Base-by-base conservation (phyloP, 2,797 vertebrate species). In the Semaprochilodus insignis region DNA sequence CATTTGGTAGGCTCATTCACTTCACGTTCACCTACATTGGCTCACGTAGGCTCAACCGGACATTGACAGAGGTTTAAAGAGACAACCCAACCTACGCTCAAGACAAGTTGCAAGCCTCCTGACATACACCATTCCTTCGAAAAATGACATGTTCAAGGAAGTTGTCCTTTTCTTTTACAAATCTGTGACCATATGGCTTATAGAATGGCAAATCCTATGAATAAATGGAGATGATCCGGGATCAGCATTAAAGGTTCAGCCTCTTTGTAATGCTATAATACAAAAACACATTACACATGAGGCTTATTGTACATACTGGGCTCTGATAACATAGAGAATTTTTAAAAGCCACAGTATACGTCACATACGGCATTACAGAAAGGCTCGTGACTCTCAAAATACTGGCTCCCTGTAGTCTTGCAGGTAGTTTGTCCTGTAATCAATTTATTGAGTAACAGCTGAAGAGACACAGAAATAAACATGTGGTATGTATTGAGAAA, bases 41-140 rank as follows among this genome's bases (percentile, higher is more conserved):
- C n/a, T n/a, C n/a, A n/a, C n/a, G 87, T 88, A 89, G 81, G 86
- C 83, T 89, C 87, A 79, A 80, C 67, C 74, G 73, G 59, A 85
- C 77, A 83, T 7, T 66, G 71, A 87, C 86, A 51, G 77, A 66
- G 73, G 66, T 72, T 72, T 19, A n/a, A 82, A 73, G 40, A 83
- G 34, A 85, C 82, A 55, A 54, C 36, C 34, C 75, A 76, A 80
- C 57, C 71, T 75, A 44, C 75, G 36, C 62, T 80, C 52, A 63
- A 80, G 55, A 63, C 2, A 40, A 69, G 71, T 52, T 40, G 17
- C 48, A 67, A 27, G 16, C 74, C 59, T 59, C 40, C 74, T 55
- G 51, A 66, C 72, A 72, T 21, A 79, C 71, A 81, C 21, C 36
- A 23, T 44, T 78, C 34, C 54, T 63, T 23, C 17, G 19, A 65